These are phyloP conservation scores for Pyrrhosoma nymphula DNA, from an alignment of 2,888 invertebrate species.

Conservation along the genomic window DNA sequence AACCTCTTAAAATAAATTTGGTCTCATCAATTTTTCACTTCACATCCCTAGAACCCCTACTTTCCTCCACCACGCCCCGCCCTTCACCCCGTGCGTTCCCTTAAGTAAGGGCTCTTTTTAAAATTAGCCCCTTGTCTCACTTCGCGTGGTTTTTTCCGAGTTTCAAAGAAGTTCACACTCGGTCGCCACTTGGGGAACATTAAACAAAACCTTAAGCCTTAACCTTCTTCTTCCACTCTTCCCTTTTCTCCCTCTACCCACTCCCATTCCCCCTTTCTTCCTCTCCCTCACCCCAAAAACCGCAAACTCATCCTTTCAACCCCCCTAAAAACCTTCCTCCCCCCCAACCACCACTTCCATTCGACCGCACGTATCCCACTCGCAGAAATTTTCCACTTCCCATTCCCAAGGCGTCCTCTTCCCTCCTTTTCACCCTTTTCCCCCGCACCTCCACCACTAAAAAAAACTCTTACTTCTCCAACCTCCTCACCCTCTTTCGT, in stretches of 20 bases:
- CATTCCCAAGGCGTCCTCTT: neutral
- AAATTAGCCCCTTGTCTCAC: conserved; percentile 35
- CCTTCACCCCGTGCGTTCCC: neutral
- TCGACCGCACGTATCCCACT: neutral
- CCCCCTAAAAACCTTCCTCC: neutral
- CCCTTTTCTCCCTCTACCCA: neutral
- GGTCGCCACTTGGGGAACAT: conserved; percentile 32
- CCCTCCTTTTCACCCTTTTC: conserved; percentile 14
- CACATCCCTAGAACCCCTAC: neutral
- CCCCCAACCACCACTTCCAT: neutral
- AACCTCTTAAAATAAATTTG: neutral
- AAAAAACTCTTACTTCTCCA: conserved; percentile 16
- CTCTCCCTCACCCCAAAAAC: neutral
- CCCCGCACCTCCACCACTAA: neutral
- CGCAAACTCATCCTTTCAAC: neutral
- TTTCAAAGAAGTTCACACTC: conserved; percentile 28
- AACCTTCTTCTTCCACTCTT: neutral
- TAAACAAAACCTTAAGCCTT: conserved; percentile 8
- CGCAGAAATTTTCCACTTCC: conserved; percentile 29
- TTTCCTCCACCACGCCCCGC: neutral
- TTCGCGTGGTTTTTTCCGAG: neutral
- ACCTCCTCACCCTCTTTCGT: neutral
- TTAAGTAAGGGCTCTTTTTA: neutral
- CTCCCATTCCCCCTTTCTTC: neutral
- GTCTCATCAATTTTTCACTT: conserved; percentile 15